phyloP scores from a whole-genome alignment of 2,888 invertebrate species.

The Rhingia campestris region DNA sequence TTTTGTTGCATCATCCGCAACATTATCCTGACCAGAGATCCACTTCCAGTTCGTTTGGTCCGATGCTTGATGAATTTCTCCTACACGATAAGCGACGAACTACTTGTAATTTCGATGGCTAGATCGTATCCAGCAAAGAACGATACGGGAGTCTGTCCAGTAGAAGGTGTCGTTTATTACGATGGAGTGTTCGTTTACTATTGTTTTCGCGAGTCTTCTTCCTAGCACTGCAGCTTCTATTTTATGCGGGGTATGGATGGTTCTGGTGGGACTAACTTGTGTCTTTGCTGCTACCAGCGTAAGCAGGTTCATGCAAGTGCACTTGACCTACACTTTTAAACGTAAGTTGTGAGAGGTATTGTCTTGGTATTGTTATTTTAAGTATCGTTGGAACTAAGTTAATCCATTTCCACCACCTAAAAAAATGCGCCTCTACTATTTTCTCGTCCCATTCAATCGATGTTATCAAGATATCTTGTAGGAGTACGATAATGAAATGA shows the following conservation, averaged over 20 bases:
- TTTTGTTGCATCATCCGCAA: constrained; percentile 17
- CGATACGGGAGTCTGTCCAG: constrained; percentile 43
- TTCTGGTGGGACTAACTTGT: constrained; percentile 7
- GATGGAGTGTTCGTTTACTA: constrained; percentile 1
- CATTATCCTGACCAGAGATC: constrained; percentile 16
- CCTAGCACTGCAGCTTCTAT: constrained; percentile 24
- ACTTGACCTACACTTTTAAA: neutral
- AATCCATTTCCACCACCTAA: constrained; percentile 10
- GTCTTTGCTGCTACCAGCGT: constrained; percentile 15
- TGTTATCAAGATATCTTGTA: constrained; percentile 25
- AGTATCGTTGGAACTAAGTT: neutral
- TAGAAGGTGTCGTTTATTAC: neutral
- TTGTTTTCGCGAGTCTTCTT: constrained; percentile 6
- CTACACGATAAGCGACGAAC: constrained; percentile 23
- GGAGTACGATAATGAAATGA: constrained; percentile 70
- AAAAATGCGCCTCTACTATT: constrained; percentile 1
- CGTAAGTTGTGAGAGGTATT: neutral
- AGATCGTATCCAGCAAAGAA: constrained; percentile 36
- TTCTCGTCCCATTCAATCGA: constrained; percentile 23
- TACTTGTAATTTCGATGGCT: constrained; percentile 41
- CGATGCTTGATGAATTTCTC: constrained; percentile 29
- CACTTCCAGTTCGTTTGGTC: constrained; percentile 13
- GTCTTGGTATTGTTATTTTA: neutral
- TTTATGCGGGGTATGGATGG: constrained; percentile 17
- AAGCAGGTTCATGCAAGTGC: constrained; percentile 18